Evolutionary conservation across 2,888 invertebrate species (phyloP).

Genomic region (Cetonia aurata): DNA sequence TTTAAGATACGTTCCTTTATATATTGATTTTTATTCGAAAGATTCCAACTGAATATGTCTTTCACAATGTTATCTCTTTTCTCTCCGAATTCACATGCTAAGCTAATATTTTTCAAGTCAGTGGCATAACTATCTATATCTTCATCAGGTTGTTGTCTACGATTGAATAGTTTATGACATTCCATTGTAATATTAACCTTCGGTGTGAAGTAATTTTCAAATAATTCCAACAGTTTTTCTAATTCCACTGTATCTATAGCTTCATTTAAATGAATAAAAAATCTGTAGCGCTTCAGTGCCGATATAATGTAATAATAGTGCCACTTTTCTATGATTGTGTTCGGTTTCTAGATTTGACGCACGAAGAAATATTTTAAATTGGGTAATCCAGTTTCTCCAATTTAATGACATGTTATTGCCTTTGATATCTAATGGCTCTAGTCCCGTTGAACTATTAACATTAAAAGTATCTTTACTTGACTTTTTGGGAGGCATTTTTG

Average conservation of each 20-base stretch:
- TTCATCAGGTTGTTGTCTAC: neutral
- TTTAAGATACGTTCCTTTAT: too few species aligned
- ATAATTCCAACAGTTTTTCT: neutral
- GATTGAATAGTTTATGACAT: conserved; percentile 7
- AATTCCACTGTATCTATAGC: neutral
- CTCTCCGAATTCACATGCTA: neutral
- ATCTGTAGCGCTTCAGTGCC: conserved; percentile 7
- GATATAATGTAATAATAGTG: neutral
- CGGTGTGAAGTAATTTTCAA: conserved; percentile 4
- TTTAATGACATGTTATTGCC: too few species aligned
- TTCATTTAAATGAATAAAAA: neutral
- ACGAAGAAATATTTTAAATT: too few species aligned
- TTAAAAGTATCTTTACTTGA: too few species aligned
- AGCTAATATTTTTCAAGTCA: neutral
- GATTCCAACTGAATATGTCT: neutral
- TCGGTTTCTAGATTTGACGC: too few species aligned
- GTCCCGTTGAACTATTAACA: too few species aligned
- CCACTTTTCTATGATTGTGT: too few species aligned
- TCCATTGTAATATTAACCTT: conserved; percentile 5
- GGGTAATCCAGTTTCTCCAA: too few species aligned
- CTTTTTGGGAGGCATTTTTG: too few species aligned
- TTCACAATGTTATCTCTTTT: neutral
- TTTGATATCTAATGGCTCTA: too few species aligned
- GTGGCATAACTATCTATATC: neutral
- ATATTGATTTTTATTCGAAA: neutral